Evolutionary conservation across 1,140 invertebrate genomes (phyloP), one percentile per base, ranked within the genome.

Genomic region (Scaptomyza montana): DNA sequence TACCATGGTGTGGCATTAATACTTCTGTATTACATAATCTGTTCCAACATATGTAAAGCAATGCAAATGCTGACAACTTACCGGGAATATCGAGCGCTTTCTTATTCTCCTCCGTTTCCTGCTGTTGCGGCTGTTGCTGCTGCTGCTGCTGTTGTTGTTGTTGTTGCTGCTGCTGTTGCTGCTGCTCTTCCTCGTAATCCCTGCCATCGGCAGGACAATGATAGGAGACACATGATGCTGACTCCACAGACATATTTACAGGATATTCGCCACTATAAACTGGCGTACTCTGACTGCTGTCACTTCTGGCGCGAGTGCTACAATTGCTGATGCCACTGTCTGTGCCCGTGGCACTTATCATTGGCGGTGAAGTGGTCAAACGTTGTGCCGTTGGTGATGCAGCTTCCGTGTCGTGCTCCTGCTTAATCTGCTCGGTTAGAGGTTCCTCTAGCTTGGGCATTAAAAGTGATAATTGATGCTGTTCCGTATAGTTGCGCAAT

Each of bases 271-370:
- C 75, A 6, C 82, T 90, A 54, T 90, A 90, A 12, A 90, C 78
- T 10, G 89, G 89, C 8, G 89, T 90, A 53, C 89, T 90, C 46
- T 90, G 89, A 43, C 84, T 90, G 66, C 89, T 90, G 53, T 90
- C 87, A 55, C 87, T 90, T 9, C 89, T 55, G 5, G 80, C 89
- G 1, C 80, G 66, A 0, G 86, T 90, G 70, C 89, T 91, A 73
- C 87, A 87, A 13, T 80, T 87, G 69, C 89, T 91, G 65, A 91
- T 90, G 54, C 89, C 89, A 46, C 89, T 91, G 55, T 91, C 89
- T 6, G 89, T 91, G 39, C 89, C 89, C 3, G 89, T 91, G 73
- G 89, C 89, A 51, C 89, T 90, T 47, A 89, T 90, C 63, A 90
- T 43, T 1, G 89, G 89, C 16, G 89, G 89, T 28, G 89, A 90